Conservation (phyloP, 2,888 invertebrate species). For the Lycia hirtaria region DNA sequence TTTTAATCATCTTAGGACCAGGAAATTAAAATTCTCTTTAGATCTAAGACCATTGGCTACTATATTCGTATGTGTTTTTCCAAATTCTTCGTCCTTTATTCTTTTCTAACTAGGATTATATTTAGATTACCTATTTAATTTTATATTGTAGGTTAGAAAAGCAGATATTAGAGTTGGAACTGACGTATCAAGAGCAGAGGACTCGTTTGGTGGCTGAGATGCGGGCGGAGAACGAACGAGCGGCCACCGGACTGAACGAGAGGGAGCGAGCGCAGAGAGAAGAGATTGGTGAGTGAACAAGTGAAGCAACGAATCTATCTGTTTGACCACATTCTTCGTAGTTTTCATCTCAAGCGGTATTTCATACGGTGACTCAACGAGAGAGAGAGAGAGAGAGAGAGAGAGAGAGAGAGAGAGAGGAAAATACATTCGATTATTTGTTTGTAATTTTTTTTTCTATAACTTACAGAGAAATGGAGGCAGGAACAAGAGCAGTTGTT, state of each 20-base stretch:
- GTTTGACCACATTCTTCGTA: not conserved
- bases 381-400: no score
- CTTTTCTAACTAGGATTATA: no score
- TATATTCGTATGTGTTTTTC: no score
- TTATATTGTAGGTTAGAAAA: conserved; percentile 66
- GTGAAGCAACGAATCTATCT: not conserved
- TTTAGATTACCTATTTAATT: not conserved
- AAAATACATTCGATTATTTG: no score
- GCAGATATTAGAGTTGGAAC: conserved; percentile 74
- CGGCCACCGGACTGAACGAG: conserved; percentile 87
- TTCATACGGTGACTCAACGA: no score
- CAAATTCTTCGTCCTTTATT: no score
- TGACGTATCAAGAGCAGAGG: conserved; percentile 75
- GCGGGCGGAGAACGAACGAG: conserved; percentile 87
- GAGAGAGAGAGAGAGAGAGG: no score
- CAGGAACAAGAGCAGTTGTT: conserved; percentile 67
- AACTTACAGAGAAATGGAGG: conserved; percentile 66
- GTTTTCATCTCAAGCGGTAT: no score
- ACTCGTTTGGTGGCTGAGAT: conserved; percentile 87
- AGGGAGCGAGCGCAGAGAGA: conserved; percentile 75
- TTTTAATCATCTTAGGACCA: no score
- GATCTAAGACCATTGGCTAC: no score
- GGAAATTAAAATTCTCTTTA: no score
- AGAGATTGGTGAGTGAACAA: conserved; percentile 54
- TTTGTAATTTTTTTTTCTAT: not conserved